Base-by-base conservation (phyloP, 1,140 invertebrate species). In the Pteromalus puparum region DNA sequence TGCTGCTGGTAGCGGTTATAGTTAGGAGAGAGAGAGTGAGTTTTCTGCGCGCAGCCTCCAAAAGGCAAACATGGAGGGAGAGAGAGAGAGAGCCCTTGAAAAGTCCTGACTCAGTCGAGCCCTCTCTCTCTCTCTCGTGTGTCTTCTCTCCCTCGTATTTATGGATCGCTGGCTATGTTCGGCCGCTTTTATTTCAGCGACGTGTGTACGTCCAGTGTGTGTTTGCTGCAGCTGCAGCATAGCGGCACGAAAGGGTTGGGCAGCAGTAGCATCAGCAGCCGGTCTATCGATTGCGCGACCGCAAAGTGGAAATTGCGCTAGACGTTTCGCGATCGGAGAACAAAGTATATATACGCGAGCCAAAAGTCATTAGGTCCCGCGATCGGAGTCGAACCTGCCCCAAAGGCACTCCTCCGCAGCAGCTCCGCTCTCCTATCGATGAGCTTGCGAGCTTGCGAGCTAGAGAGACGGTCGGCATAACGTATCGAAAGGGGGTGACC, bases 401-500 rank as follows among this genome's bases (percentile, higher is more conserved):
- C 21, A 26, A 24, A 26, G 21, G n/a, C 48, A 26, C 7, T 68
- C 67, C n/a, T 26, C 24, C 26, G 26, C 67, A 30, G 10, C 67
- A 12, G 21, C 67, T 70, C 67, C n/a, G n/a, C n/a, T 6, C 65
- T 5, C 5, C 2, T 67, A 24, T 24, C 3, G n/a, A 24, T 2
- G 21, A 24, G 65, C n/a, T n/a, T n/a, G n/a, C n/a, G n/a, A n/a
- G n/a, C n/a, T n/a, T n/a, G n/a, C 26, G 30, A 73, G 70, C 12
- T 10, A 34, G 67, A 70, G 67, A 70, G 67, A 70, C 24, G 24
- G n/a, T 30, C 38, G 53, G 10, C 24, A 26, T 30, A 70, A 70
- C 26, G 67, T 70, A 67, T 84, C 53, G 34, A 84, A 84, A 84
- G 70, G 72, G 83, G 77, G 77, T 84, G 83, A 84, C 83, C 83